A percentile compares a stretch with the other conserved stretches of the same genome.
phyloP scores from a whole-genome alignment of 2,113 vertebrate species.

The Columba janthina region DNA sequence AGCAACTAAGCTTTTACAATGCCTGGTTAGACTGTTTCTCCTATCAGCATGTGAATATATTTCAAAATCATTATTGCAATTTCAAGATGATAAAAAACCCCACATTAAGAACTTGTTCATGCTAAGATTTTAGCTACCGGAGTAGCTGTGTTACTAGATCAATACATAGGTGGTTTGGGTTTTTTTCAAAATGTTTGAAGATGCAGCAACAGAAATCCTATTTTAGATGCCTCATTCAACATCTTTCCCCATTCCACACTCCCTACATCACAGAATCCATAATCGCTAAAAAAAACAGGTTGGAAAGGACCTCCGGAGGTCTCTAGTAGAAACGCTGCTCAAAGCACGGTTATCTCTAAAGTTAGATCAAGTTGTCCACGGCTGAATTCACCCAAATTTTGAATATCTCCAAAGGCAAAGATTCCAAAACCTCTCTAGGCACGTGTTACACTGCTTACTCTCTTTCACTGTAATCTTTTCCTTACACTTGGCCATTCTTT shows the following conservation, averaged over 20 bases:
- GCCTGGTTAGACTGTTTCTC: neutral
- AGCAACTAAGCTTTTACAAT: neutral
- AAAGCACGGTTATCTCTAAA: neutral
- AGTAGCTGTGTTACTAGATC: neutral
- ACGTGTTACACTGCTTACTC: neutral
- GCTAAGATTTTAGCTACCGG: neutral
- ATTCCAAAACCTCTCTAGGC: neutral
- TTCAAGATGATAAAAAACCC: neutral
- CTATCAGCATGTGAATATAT: fast-evolving
- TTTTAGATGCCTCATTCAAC: neutral
- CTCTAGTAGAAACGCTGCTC: neutral
- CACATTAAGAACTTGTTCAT: neutral
- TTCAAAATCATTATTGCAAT: neutral
- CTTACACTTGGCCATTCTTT: neutral
- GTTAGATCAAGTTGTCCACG: neutral
- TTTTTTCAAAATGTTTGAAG: neutral
- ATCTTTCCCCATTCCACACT: neutral
- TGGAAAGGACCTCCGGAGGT: neutral
- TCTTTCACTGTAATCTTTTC: neutral
- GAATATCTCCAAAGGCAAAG: neutral
- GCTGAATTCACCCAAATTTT: neutral
- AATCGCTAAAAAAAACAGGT: neutral
- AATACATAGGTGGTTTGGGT: neutral
- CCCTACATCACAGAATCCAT: neutral
- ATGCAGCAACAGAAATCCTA: neutral